Base-by-base conservation (phyloP, 2,888 invertebrate genomes). In the Panzeria rudis region DNA sequence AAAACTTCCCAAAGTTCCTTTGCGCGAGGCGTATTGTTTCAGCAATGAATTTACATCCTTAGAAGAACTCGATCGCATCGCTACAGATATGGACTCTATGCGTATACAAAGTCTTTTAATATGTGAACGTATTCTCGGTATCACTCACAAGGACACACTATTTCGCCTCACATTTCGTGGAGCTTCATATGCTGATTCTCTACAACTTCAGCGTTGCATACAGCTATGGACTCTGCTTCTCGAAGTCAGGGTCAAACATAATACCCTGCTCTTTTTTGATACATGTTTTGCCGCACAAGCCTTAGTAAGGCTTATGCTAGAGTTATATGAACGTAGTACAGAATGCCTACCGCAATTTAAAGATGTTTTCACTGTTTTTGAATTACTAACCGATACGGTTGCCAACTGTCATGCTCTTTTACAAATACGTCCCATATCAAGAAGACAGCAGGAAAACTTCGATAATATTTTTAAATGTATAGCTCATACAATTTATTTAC, bases 21-120 rank as follows among this genome's bases (percentile, higher is more conserved):
- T 93, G 82, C 93, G 94, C 35, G 93, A 93, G 47, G 95, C 95
- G 29, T 97, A 96, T 91, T 93, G 95, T 69, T 94, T 94, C 90
- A 94, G 95, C 54, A 93, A 93, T 56, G 98, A 98, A 93, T 98
- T 97, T 92, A 93, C 94, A 76, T 94, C 95, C 7, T 89, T 93
- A 71, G 95, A 94, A 35, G 97, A 98, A 90, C 93, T 98, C 79
- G 95, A 95, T 88, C 94, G 94, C 71, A 94, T 96, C 56, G 94
- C 96, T 64, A 94, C 94, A 0, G 98, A 98, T 93, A 94, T 96
- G 89, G 98, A 98, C 93, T 95, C 95, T 52, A 95, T 98, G 94
- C 94, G 97, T 89, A 95, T 96, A 92, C 97, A 98, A 93, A 96
- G 97, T 90, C 93, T 98, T 88, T 93, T 98, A 44, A 97, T 98